Percentiles rank a stretch among this genome's conserved stretches.
Conservation (phyloP, 2,888 invertebrate genomes). For the Rotaria sp. region DNA sequence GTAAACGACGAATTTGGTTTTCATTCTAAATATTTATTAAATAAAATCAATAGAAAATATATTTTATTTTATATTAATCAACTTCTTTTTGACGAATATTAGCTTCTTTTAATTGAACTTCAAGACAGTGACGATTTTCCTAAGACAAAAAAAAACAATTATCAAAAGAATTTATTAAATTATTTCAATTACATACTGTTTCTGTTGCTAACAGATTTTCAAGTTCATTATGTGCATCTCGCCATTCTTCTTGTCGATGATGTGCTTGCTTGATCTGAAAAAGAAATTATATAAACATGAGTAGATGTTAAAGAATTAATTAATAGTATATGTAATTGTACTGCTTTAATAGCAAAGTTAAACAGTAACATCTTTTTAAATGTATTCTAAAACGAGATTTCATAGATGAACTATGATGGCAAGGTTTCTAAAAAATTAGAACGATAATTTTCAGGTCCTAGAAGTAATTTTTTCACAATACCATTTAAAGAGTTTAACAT, state of each 20-base stretch:
- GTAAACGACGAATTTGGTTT: background rate
- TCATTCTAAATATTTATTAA: background rate
- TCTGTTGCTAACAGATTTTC: background rate
- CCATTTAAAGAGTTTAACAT: too few relatives aligned
- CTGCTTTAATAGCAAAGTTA: too few relatives aligned
- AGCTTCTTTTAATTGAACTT: background rate
- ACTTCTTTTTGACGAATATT: background rate
- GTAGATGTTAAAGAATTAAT: too few relatives aligned
- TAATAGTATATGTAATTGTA: too few relatives aligned
- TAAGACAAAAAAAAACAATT: background rate
- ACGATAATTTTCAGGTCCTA: too few relatives aligned
- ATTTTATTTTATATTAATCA: background rate
- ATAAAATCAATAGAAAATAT: background rate
- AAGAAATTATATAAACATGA: background rate
- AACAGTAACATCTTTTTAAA: too few relatives aligned
- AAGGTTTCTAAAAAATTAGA: too few relatives aligned
- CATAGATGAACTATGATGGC: too few relatives aligned
- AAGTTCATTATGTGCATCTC: background rate
- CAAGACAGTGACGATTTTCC: background rate
- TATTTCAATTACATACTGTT: background rate
- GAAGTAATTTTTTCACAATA: too few relatives aligned
- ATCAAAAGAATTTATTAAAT: background rate
- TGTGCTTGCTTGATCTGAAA: background rate
- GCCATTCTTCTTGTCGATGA: conserved; percentile 10
- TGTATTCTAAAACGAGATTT: too few relatives aligned